These are phyloP conservation scores for Lithophane socia DNA, from an alignment of 2,888 invertebrate species.

Conservation along the genomic window DNA sequence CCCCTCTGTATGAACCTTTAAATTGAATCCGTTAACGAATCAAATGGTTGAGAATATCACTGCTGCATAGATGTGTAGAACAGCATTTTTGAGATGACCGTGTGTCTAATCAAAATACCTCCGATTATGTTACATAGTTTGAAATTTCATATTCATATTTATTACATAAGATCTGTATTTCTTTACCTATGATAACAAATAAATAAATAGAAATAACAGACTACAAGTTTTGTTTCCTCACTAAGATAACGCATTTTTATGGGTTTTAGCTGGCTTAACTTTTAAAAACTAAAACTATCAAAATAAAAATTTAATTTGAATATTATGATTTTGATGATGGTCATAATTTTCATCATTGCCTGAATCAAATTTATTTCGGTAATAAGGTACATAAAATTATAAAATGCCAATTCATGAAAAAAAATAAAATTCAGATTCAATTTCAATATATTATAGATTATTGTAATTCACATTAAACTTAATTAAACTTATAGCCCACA, in stretches of 20 bases:
- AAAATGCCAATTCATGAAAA: conserved; percentile 89
- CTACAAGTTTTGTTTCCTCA: neutral
- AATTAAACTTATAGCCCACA: conserved; percentile 90
- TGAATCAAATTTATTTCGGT: conserved; percentile 50
- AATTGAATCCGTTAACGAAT: neutral
- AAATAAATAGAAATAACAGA: neutral
- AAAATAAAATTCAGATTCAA: conserved; percentile 90
- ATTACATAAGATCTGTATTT: no score
- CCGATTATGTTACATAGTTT: neutral
- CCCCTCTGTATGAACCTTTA: neutral
- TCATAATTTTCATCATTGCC: conserved; percentile 34
- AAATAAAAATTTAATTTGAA: conserved; percentile 28
- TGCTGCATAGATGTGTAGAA: neutral
- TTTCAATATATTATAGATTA: conserved; percentile 91
- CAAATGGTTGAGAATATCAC: neutral
- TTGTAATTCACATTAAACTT: conserved; percentile 91
- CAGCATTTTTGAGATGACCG: neutral
- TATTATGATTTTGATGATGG: conserved; percentile 36
- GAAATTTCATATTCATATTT: no score
- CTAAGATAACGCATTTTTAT: neutral
- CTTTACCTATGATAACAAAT: no score
- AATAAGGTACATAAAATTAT: conserved; percentile 75
- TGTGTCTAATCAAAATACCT: neutral
- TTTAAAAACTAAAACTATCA: conserved; percentile 6
- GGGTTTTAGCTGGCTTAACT: conserved; percentile 17